Percentiles rank a stretch among this genome's conserved stretches.
These are phyloP conservation scores for Periphyllus acericola DNA, from an alignment of 2,888 invertebrate species.

Conservation along the genomic window DNA sequence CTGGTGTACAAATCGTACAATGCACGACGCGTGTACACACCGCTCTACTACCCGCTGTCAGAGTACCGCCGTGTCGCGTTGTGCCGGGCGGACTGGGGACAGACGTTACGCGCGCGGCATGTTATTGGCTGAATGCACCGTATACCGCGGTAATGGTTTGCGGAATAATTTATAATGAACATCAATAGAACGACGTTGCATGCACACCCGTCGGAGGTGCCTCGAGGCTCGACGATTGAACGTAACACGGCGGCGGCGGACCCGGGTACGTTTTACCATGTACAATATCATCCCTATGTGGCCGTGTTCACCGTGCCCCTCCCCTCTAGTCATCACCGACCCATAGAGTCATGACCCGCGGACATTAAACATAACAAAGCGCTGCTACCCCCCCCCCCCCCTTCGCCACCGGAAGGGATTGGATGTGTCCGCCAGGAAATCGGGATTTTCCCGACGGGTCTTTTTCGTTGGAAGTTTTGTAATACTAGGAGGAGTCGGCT, in stretches of 20 bases:
- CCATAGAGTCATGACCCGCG: neutral
- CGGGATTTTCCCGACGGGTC: neutral
- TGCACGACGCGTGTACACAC: neutral
- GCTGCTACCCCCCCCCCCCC: neutral
- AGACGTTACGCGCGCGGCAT: neutral
- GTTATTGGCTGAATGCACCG: neutral
- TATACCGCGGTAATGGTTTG: neutral
- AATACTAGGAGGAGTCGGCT: neutral
- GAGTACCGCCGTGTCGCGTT: neutral
- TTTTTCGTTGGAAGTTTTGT: neutral
- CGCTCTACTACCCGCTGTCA: neutral
- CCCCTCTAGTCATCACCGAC: neutral
- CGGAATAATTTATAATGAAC: slow-evolving; percentile 18
- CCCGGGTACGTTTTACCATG: no score
- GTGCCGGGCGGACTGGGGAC: neutral
- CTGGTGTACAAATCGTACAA: neutral
- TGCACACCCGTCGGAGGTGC: neutral
- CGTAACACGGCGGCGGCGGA: neutral
- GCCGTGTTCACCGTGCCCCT: neutral
- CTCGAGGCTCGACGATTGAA: neutral
- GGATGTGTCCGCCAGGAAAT: neutral
- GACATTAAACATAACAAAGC: neutral
- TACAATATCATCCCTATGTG: neutral
- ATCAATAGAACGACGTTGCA: neutral
- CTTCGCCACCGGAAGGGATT: neutral